Conservation (phyloP, 2,113 vertebrate genomes). For the Chloropsis cyanopogon region DNA sequence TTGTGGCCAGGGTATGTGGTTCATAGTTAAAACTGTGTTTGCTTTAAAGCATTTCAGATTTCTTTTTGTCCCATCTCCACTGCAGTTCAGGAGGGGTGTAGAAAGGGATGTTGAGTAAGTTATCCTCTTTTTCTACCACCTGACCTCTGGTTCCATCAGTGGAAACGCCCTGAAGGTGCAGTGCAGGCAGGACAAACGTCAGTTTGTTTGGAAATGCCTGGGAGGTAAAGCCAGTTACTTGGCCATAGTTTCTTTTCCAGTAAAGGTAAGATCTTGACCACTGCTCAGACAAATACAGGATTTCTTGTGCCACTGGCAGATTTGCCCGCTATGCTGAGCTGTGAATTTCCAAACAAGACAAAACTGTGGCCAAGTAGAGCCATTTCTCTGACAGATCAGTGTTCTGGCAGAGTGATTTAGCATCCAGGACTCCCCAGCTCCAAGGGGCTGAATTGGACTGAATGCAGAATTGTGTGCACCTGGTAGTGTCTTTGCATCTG, state of each 20-base stretch:
- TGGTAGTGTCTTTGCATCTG: background rate
- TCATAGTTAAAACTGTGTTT: background rate
- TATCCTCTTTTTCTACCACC: background rate
- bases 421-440: background rate
- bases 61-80: background rate
- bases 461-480: background rate
- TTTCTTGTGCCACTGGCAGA: background rate
- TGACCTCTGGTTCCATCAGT: background rate
- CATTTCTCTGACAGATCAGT: background rate
- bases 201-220: background rate
- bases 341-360: background rate
- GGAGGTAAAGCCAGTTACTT: background rate
- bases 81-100: background rate
- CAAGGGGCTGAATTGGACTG: background rate
- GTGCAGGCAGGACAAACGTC: background rate
- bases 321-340: background rate
- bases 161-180: background rate
- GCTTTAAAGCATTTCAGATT: background rate
- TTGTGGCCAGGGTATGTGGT: background rate
- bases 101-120: background rate
- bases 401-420: background rate
- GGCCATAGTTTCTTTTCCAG: background rate
- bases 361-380: background rate
- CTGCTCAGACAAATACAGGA: background rate
- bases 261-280: background rate